Percentiles rank a stretch among this genome's conserved stretches.
Evolutionary conservation across 2,113 vertebrate genomes (phyloP).

Genomic region (Xyrauchen texanus): DNA sequence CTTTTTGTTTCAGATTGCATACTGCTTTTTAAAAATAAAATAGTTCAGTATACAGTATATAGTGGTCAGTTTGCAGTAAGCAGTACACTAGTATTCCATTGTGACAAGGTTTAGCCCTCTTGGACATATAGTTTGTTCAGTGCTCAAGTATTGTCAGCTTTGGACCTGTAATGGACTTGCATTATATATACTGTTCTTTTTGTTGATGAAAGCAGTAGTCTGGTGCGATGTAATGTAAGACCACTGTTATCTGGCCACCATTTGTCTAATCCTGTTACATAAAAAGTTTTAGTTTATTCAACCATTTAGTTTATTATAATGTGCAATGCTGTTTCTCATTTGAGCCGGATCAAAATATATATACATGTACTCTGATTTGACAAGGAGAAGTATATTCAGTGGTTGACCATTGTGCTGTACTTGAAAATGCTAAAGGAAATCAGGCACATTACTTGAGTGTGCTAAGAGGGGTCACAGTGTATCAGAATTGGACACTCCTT

Average conservation of each 20-base stretch:
- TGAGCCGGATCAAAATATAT: too few relatives aligned
- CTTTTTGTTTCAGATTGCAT: too few relatives aligned
- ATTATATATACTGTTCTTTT: too few relatives aligned
- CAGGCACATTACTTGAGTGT: not conserved
- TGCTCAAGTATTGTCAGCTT: not conserved
- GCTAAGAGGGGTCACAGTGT: constrained; percentile 58
- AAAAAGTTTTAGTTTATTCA: constrained; percentile 61
- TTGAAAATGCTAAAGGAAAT: constrained; percentile 54
- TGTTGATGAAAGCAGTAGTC: constrained; percentile 23
- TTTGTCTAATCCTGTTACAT: constrained; percentile 70
- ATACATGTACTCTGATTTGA: too few relatives aligned
- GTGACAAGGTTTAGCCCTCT: not conserved
- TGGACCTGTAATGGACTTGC: not conserved
- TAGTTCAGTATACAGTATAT: too few relatives aligned
- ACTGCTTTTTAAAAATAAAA: too few relatives aligned
- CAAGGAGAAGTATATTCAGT: too few relatives aligned
- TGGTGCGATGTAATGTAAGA: constrained; percentile 61
- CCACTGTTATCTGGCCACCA: constrained; percentile 66
- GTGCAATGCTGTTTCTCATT: not conserved
- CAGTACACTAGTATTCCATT: not conserved
- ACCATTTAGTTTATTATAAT: not conserved
- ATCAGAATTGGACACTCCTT: constrained; percentile 67
- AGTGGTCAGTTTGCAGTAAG: too few relatives aligned
- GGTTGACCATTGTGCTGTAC: constrained; percentile 1
- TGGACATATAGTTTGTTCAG: not conserved